Evolutionary conservation across 2,888 invertebrate genomes (phyloP).

Genomic region (Drosophila gaucha): DNA sequence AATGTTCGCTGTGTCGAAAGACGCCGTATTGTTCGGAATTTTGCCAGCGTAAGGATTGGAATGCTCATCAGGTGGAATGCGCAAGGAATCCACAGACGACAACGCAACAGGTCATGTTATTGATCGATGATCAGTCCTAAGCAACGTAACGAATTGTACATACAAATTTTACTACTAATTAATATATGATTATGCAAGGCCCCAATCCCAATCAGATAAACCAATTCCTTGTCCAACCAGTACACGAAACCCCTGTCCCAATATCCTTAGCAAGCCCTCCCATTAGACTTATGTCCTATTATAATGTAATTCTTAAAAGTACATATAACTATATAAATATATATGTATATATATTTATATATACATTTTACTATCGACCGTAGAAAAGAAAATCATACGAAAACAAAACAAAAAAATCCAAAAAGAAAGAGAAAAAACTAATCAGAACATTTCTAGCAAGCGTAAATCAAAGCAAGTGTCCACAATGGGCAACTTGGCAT

Average conservation of each 20-base stretch:
- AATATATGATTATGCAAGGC: conserved; percentile 68
- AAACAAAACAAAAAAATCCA: conserved; percentile 43
- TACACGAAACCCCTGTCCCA: conserved; percentile 15
- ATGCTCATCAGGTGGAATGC: conserved; percentile 93
- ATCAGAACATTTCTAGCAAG: conserved; percentile 66
- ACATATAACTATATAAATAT: conserved; percentile 69
- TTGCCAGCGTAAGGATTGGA: conserved; percentile 96
- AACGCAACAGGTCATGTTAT: conserved; percentile 93
- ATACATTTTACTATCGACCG: conserved; percentile 78
- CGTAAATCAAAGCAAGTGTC: conserved; percentile 70
- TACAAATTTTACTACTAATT: conserved; percentile 82
- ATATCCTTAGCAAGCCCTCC: conserved; percentile 59
- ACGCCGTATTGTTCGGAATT: conserved; percentile 96
- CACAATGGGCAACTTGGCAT: conserved; percentile 42
- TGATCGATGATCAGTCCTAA: conserved; percentile 90
- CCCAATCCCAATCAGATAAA: conserved; percentile 29
- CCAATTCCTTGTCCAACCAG: conserved; percentile 16
- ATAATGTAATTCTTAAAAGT: conserved; percentile 79
- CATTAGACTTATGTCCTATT: conserved; percentile 74
- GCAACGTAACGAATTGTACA: conserved; percentile 83
- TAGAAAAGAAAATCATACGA: conserved; percentile 54
- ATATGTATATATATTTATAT: conserved; percentile 60
- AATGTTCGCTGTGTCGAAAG: conserved; percentile 93
- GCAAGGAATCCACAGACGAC: conserved; percentile 89
- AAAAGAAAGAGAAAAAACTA: conserved; percentile 25